A percentile compares a stretch with the other conserved stretches of the same genome.
phyloP scores from a whole-genome alignment of 1,140 invertebrate genomes.

The Drosophila grimshawi region DNA sequence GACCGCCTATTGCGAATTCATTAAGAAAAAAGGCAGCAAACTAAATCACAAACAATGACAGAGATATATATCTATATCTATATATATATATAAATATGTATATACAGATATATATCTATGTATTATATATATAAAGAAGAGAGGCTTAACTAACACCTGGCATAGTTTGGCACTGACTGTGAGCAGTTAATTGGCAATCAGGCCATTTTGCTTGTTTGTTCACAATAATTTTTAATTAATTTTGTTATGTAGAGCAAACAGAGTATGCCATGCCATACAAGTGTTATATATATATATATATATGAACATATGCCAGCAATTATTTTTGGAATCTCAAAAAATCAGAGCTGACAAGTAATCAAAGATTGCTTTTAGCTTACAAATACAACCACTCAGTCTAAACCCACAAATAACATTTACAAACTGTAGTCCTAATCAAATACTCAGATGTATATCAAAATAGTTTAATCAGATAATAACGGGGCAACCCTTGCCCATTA shows the following conservation, averaged over 20 bases:
- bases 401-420: background rate
- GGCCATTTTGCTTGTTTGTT: background rate
- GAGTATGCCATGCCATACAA: too few relatives aligned
- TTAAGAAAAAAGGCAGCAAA: constrained; percentile 43
- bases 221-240: background rate
- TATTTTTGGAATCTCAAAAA: background rate
- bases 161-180: background rate
- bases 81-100: too few relatives aligned
- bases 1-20: constrained; percentile 67
- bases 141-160: constrained; percentile 2
- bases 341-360: background rate
- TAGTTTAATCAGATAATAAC: constrained; percentile 62
- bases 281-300: too few relatives aligned
- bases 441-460: constrained; percentile 71
- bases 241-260: background rate
- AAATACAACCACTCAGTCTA: background rate
- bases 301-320: too few relatives aligned
- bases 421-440: constrained; percentile 52
- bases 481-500: background rate
- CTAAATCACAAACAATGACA: constrained; percentile 26
- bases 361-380: background rate
- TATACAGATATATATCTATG: too few relatives aligned
- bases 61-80: too few relatives aligned
- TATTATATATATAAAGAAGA: background rate
- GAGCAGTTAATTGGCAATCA: background rate